These are phyloP conservation scores for Nephrotoma guestfalica DNA, from an alignment of 2,888 invertebrate genomes.

Conservation along the genomic window DNA sequence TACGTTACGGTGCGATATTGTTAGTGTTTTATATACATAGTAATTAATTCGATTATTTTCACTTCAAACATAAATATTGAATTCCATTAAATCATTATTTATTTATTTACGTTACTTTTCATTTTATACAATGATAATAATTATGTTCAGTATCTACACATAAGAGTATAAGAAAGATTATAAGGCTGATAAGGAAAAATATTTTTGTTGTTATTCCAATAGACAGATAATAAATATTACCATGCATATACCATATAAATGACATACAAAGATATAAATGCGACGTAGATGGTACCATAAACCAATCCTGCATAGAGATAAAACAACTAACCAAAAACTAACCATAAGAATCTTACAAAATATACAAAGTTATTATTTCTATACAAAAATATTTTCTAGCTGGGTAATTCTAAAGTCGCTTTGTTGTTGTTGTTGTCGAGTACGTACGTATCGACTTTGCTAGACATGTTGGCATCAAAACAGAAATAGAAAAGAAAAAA, in stretches of 20 bases:
- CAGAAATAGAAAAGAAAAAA: background rate
- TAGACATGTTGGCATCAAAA: background rate
- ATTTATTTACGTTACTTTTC: background rate
- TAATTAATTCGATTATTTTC: background rate
- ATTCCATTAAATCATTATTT: background rate
- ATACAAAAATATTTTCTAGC: background rate
- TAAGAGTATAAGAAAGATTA: background rate
- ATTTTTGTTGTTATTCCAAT: background rate
- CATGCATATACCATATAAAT: background rate
- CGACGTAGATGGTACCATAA: background rate
- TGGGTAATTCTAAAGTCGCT: background rate
- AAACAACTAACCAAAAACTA: background rate
- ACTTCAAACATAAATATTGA: background rate
- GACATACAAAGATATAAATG: background rate
- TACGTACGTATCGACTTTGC: background rate
- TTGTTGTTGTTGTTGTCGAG: background rate
- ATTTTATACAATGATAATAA: background rate
- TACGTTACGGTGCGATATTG: background rate
- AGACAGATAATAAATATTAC: background rate
- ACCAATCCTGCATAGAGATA: background rate
- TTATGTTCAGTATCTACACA: background rate
- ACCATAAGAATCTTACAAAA: background rate
- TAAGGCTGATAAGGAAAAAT: background rate
- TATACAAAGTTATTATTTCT: background rate
- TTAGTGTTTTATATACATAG: background rate